phyloP scores from a whole-genome alignment of 2,888 invertebrate genomes.

The Oeneis ivallda region DNA sequence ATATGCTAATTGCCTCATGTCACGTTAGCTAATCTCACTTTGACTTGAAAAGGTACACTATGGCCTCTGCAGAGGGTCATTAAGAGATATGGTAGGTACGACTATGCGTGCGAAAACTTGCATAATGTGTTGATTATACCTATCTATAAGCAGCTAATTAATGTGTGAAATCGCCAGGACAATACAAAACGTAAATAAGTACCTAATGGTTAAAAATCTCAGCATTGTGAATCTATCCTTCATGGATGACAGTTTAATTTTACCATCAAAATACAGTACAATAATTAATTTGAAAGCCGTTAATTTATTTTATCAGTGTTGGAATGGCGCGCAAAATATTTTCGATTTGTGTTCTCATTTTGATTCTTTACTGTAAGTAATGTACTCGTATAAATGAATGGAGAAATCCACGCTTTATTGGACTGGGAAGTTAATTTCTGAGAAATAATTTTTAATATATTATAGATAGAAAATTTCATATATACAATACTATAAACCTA shows the following conservation, averaged over 20 bases:
- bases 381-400: too few relatives aligned
- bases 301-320: background rate
- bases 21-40: too few relatives aligned
- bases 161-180: conserved; percentile 19
- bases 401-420: too few relatives aligned
- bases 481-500: too few relatives aligned
- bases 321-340: conserved; percentile 38
- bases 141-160: background rate
- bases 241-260: conserved; percentile 9
- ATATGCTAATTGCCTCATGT: too few relatives aligned
- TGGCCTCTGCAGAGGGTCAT: background rate
- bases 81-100: background rate
- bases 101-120: conserved; percentile 13
- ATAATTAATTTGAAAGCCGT: too few relatives aligned
- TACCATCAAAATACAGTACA: background rate
- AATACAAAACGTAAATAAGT: conserved; percentile 18
- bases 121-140: conserved; percentile 8
- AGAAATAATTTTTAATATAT: too few relatives aligned
- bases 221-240: conserved; percentile 22
- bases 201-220: conserved; percentile 17
- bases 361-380: conserved; percentile 47
- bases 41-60: background rate
- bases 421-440: too few relatives aligned
- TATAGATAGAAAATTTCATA: too few relatives aligned
- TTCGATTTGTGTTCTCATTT: conserved; percentile 37